Evolutionary conservation across 2,888 invertebrate species (phyloP).

Genomic region (Priocnemis perturbator): DNA sequence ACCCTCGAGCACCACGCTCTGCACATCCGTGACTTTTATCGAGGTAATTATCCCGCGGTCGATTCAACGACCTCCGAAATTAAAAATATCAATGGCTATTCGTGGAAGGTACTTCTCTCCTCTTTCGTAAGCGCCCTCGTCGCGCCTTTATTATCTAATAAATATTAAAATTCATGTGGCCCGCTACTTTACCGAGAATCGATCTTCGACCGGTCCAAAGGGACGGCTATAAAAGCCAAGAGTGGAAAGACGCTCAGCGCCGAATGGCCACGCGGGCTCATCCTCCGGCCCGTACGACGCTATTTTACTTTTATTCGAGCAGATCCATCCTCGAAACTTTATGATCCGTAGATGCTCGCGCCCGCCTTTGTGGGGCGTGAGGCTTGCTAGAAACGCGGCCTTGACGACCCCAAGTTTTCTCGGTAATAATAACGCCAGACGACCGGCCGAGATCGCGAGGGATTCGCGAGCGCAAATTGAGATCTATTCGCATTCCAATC

Average conservation of each 20-base stretch:
- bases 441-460: not conserved
- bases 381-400: conserved; percentile 15
- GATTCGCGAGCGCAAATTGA: not conserved
- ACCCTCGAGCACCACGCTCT: no score
- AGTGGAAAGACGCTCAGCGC: conserved; percentile 33
- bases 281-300: conserved; percentile 26
- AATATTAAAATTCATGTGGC: conserved; percentile 60
- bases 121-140: conserved; percentile 3
- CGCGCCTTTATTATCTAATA: conserved; percentile 55
- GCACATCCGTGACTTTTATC: no score
- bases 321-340: conserved; percentile 44
- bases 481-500: not conserved
- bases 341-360: conserved; percentile 32
- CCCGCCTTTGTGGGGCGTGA: conserved; percentile 21
- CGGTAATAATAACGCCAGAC: conserved; percentile 3
- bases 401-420: not conserved
- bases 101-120: no score
- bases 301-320: conserved; percentile 53
- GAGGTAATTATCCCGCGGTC: no score
- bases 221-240: conserved; percentile 55
- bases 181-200: conserved; percentile 58
- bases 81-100: no score
- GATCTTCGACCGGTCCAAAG: conserved; percentile 52
- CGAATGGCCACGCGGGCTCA: conserved; percentile 29
- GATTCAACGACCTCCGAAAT: no score